Conservation (phyloP, 1,140 invertebrate species). For the Scaptodrosophila lebanonensis region DNA sequence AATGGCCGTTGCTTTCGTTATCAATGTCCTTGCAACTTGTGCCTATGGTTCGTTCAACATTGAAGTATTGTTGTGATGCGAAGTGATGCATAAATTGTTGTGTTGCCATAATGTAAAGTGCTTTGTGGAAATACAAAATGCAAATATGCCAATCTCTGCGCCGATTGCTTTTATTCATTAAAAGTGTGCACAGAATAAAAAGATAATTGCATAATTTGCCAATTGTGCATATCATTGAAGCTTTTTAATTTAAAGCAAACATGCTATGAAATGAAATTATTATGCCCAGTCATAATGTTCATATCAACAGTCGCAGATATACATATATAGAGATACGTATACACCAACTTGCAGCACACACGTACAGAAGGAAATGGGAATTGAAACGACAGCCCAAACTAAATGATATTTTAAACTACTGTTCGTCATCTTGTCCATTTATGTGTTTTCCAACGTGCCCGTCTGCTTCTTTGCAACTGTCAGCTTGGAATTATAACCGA, state of each 20-base stretch:
- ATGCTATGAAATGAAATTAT: constrained; percentile 70
- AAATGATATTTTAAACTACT: constrained; percentile 72
- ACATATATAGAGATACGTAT: constrained; percentile 32
- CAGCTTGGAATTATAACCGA: too few species aligned
- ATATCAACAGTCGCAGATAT: constrained; percentile 73
- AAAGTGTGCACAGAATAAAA: too few species aligned
- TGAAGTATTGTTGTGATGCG: too few species aligned
- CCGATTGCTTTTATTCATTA: neutral
- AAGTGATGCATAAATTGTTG: too few species aligned
- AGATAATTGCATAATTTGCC: constrained; percentile 63
- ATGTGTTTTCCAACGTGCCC: neutral
- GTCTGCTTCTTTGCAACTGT: neutral
- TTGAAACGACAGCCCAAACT: constrained; percentile 41
- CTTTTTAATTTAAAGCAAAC: constrained; percentile 75
- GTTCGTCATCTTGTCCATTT: neutral
- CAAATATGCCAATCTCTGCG: neutral
- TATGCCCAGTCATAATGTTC: constrained; percentile 71
- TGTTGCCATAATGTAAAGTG: too few species aligned
- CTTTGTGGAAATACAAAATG: too few species aligned
- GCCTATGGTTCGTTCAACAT: too few species aligned
- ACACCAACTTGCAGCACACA: constrained; percentile 5
- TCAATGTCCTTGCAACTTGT: too few species aligned
- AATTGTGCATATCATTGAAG: constrained; percentile 59
- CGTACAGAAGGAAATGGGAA: constrained; percentile 1
- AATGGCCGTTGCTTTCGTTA: too few species aligned